Conservation (phyloP, 1,140 invertebrate species). For the Harlomillsia oculata region DNA sequence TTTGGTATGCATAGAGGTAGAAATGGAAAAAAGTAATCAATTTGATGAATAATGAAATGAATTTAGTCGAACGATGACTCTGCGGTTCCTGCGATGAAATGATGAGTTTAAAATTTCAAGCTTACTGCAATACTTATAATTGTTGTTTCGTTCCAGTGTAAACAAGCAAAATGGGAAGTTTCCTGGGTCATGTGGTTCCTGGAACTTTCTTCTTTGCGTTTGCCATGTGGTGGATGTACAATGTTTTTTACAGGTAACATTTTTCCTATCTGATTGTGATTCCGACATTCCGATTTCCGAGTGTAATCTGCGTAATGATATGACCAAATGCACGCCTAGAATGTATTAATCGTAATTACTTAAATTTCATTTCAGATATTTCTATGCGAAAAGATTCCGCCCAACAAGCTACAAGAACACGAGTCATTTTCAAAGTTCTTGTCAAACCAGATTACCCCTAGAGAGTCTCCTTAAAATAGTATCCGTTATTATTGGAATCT, state of each 20-base stretch:
- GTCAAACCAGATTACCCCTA: conserved; percentile 38
- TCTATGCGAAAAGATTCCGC: conserved; percentile 34
- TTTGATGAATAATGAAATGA: no score
- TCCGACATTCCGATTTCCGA: no score
- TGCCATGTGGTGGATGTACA: conserved; percentile 44
- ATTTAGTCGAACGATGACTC: no score
- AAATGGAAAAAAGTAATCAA: no score
- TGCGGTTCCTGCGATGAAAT: no score
- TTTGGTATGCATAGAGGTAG: not conserved
- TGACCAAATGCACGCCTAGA: no score
- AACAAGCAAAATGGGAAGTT: conserved; percentile 42
- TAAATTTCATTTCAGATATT: conserved; percentile 39
- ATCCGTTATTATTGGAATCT: conserved; percentile 40
- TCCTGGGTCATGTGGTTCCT: conserved; percentile 45
- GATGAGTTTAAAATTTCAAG: no score
- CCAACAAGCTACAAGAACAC: conserved; percentile 38
- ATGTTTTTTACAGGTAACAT: conserved; percentile 38
- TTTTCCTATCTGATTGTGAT: not conserved
- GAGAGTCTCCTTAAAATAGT: conserved; percentile 42
- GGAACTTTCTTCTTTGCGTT: conserved; percentile 46
- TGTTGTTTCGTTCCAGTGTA: conserved; percentile 3
- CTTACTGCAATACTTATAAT: no score
- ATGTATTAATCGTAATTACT: no score
- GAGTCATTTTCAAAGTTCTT: conserved; percentile 39
- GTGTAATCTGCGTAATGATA: no score